These are phyloP conservation scores for Eupithecia pulchellata DNA, from an alignment of 2,888 invertebrate species.

Conservation along the genomic window DNA sequence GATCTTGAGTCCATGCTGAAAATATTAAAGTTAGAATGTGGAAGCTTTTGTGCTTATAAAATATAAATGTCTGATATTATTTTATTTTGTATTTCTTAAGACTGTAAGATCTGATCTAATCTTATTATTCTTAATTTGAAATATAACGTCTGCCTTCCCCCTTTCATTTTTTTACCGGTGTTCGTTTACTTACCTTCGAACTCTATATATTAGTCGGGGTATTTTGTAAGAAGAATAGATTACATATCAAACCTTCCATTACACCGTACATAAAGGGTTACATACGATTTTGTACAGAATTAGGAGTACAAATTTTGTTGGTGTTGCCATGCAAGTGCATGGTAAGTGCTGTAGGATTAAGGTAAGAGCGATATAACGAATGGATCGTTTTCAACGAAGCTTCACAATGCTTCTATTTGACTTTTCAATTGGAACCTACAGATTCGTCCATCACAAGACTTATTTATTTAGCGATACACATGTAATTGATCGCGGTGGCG, in stretches of 20 bases:
- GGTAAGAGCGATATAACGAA: neutral
- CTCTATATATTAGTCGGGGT: too few species aligned
- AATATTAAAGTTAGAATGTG: neutral
- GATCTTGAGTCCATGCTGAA: neutral
- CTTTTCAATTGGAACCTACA: slow-evolving; percentile 31
- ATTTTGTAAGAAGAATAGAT: too few species aligned
- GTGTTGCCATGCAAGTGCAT: neutral
- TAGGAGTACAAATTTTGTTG: neutral
- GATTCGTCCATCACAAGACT: slow-evolving; percentile 31
- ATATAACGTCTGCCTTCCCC: neutral
- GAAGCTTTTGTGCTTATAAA: neutral
- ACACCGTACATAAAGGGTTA: too few species aligned
- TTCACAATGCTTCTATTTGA: slow-evolving; percentile 30
- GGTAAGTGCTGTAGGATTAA: neutral
- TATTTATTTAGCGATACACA: slow-evolving; percentile 78
- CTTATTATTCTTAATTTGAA: too few species aligned
- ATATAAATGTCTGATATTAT: neutral
- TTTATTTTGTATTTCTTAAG: neutral
- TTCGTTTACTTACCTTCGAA: too few species aligned
- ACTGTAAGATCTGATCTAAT: neutral
- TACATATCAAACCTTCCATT: too few species aligned
- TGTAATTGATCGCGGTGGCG: slow-evolving; percentile 70
- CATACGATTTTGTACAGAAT: too few species aligned
- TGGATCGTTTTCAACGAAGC: slow-evolving; percentile 3
- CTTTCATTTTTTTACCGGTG: neutral